A percentile compares a stretch with the other conserved stretches of the same genome.
Evolutionary conservation across 1,140 invertebrate species (phyloP).

Genomic region (Temnothorax longispinosus): DNA sequence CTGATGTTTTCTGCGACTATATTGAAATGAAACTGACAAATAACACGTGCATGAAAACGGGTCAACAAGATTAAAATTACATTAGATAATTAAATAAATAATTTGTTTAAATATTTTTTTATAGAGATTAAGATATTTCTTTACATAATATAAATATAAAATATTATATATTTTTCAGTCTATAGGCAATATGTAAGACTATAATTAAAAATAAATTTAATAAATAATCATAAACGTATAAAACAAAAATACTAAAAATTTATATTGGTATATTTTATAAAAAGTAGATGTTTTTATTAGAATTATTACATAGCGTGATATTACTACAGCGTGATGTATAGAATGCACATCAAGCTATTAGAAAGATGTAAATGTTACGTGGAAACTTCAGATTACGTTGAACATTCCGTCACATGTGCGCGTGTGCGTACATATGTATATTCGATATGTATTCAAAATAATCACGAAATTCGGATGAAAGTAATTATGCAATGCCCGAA

Average conservation of each 20-base stretch:
- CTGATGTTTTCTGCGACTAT: neutral
- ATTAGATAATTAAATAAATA: neutral
- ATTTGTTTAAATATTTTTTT: neutral
- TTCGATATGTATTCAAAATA: conserved; percentile 22
- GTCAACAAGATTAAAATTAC: neutral
- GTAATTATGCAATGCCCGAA: neutral
- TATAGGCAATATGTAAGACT: neutral
- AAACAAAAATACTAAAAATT: neutral
- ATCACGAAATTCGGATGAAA: conserved; percentile 10
- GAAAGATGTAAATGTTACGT: neutral
- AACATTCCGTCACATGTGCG: neutral
- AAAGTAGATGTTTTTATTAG: neutral
- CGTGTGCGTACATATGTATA: too few species aligned
- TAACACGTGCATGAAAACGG: neutral
- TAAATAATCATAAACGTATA: neutral
- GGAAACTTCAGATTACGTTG: neutral
- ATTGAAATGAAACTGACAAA: conserved; percentile 3
- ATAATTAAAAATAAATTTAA: neutral
- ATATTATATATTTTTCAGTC: neutral
- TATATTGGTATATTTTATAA: neutral
- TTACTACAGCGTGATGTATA: neutral
- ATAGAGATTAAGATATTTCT: neutral
- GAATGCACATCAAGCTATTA: neutral
- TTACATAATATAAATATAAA: neutral
- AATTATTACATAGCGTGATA: neutral